phyloP scores from a whole-genome alignment of 2,113 vertebrate genomes.

The Chamaea fasciata region DNA sequence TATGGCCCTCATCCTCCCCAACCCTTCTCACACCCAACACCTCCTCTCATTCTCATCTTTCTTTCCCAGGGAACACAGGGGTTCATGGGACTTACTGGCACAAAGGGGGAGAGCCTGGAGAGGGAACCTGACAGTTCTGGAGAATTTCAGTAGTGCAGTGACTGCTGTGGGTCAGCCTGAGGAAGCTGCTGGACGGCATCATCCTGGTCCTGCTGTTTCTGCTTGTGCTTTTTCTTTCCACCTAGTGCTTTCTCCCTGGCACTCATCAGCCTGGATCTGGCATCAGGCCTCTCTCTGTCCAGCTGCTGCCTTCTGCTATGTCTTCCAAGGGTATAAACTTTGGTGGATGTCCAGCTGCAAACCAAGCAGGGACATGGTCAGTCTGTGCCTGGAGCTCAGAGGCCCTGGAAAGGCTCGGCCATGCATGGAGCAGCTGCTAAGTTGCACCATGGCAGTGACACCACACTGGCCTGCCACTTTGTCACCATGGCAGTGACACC shows the following conservation, averaged over 20 bases:
- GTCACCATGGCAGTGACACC: not conserved
- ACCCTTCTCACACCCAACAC: not conserved
- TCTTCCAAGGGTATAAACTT: conserved; percentile 67
- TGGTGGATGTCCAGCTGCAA: conserved; percentile 67
- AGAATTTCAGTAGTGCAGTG: rapidly evolving
- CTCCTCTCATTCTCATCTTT: not conserved
- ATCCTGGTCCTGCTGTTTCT: not conserved
- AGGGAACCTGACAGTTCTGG: not conserved
- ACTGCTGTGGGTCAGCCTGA: not conserved
- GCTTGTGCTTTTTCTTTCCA: not conserved
- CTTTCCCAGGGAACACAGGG: not conserved
- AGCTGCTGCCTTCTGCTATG: conserved; percentile 67
- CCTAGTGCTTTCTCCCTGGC: not conserved
- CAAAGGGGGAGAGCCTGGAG: not conserved
- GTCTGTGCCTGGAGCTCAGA: conserved; percentile 57
- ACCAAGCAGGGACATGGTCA: conserved; percentile 70
- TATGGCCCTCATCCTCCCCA: not conserved
- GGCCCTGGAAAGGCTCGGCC: conserved; percentile 49
- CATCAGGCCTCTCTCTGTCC: not conserved
- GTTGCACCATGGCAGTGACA: not conserved
- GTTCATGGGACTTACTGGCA: not conserved
- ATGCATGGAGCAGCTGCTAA: not conserved
- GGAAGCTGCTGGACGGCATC: not conserved
- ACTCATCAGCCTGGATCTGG: not conserved
- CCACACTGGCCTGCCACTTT: too few species aligned